Conservation (phyloP, 2,797 vertebrate genomes). For the Danio choprae region DNA sequence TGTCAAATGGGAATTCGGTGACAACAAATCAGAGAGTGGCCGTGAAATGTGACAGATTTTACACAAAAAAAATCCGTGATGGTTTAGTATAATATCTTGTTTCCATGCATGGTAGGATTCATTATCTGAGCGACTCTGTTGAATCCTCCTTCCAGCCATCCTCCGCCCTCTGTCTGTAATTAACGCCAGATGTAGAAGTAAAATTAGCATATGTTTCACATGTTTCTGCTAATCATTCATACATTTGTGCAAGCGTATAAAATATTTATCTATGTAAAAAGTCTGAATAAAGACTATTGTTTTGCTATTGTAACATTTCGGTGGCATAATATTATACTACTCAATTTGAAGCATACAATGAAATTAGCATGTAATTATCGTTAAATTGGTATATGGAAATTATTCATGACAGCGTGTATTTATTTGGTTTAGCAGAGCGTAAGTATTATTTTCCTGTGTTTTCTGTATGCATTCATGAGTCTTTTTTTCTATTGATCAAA, state of each 20-base stretch:
- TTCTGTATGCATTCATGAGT: slow-evolving; percentile 6
- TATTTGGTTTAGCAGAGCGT: slow-evolving; percentile 42
- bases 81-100: slow-evolving; percentile 49
- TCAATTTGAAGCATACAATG: slow-evolving; percentile 24
- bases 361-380: slow-evolving; percentile 56
- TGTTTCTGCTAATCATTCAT: slow-evolving; percentile 76
- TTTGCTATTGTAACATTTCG: slow-evolving; percentile 45
- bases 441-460: slow-evolving; percentile 37
- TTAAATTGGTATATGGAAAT: slow-evolving; percentile 47
- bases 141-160: slow-evolving; percentile 77
- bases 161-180: slow-evolving; percentile 79
- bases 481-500: not conserved
- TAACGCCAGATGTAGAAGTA: slow-evolving; percentile 80
- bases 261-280: slow-evolving; percentile 69
- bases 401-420: slow-evolving; percentile 43
- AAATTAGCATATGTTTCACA: slow-evolving; percentile 82
- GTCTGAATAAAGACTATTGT: slow-evolving; percentile 45
- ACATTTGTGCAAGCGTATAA: slow-evolving; percentile 76
- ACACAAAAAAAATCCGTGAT: slow-evolving; percentile 4
- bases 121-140: slow-evolving; percentile 62
- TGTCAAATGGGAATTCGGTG: not conserved
- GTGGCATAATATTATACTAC: slow-evolving; percentile 38
- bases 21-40: slow-evolving; percentile 3
- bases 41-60: slow-evolving; percentile 34
- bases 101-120: slow-evolving; percentile 67